phyloP scores from a whole-genome alignment of 1,140 invertebrate species.

The Episyrphus balteatus region DNA sequence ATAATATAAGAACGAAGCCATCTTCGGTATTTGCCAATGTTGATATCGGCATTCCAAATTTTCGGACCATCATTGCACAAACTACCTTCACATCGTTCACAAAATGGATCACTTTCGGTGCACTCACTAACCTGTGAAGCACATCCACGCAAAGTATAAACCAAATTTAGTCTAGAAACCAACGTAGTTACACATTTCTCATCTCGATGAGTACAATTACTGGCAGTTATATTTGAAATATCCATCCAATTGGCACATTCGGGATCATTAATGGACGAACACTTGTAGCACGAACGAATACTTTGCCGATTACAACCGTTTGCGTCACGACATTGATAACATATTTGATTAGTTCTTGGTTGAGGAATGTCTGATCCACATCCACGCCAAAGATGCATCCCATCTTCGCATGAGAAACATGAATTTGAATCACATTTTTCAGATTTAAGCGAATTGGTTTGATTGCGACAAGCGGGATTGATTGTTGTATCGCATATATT shows the following conservation, averaged over 20 bases:
- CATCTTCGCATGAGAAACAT: conserved; percentile 28
- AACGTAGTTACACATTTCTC: conserved; percentile 29
- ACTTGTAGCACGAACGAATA: conserved; percentile 25
- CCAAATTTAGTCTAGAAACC: conserved; percentile 15
- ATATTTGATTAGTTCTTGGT: conserved; percentile 9
- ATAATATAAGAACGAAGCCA: no score
- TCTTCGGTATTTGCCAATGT: no score
- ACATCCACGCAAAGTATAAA: conserved; percentile 25
- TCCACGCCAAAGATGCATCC: conserved; percentile 22
- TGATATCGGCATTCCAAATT: no score
- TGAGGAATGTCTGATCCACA: conserved; percentile 12
- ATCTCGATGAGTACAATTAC: conserved; percentile 14
- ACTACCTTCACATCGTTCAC: conserved; percentile 26
- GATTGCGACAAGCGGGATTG: conserved; percentile 14
- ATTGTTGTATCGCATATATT: conserved; percentile 11
- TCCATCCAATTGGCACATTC: conserved; percentile 17
- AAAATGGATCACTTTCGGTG: conserved; percentile 24
- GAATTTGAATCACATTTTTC: conserved; percentile 18
- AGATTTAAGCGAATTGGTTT: conserved; percentile 5
- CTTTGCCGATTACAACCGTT: conserved; percentile 23
- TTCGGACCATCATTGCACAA: conserved; percentile 19
- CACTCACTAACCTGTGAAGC: conserved; percentile 23
- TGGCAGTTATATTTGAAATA: conserved; percentile 7
- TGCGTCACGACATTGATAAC: conserved; percentile 20
- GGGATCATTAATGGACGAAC: conserved; percentile 16